Evolutionary conservation across 2,113 vertebrate species (phyloP), one percentile per base, ranked within the genome.

Genomic region (Glareola pratincola): DNA sequence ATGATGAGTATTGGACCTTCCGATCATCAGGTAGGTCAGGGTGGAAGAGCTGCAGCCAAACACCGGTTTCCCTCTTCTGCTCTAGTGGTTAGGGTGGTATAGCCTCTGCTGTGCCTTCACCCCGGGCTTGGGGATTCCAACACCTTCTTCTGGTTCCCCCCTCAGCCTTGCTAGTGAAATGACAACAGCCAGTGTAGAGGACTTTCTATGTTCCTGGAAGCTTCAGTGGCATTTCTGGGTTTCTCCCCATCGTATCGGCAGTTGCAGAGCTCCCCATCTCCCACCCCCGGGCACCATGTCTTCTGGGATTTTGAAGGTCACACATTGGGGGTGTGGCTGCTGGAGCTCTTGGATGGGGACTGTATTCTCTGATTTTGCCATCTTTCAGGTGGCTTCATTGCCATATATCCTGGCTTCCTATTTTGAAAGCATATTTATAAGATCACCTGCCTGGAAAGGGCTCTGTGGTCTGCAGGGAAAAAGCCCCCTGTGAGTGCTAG

Each of bases 1-100:
- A 99, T 1, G 99, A 99, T 0, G 99, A 99, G 92, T 98, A 98
- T 18, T 99, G 99, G 99, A 99, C 99, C 19, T 99, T 99, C 97
- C 98, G 99, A 74, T 99, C 99, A 9, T 98, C 99, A 97, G 99
- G 99, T 99, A 85, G 24, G 95, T 80, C 39, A 12, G 45, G 45
- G 67, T 79, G 30, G 85, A 56, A 92, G n/a, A 66, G 43, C 43
- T 43, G 79, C 80, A 60, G 83, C 41, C 48, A 36, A 72, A 39
- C 1, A 5, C 26, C 32, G 22, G 6, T 34, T 67, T 59, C 39
- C 17, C 14, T 43, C n/a, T 32, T 83, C n/a, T 67, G 12, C 30
- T 47, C 13, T 5, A 6, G 20, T 39, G 62, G 13, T 32, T 50
- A 12, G 22, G 51, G 30, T 2, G 16, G 22, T 71, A 79, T 47